Evolutionary conservation across 2,113 vertebrate genomes (phyloP), one percentile per base, ranked within the genome.

Genomic region (Seriola aureovittata): DNA sequence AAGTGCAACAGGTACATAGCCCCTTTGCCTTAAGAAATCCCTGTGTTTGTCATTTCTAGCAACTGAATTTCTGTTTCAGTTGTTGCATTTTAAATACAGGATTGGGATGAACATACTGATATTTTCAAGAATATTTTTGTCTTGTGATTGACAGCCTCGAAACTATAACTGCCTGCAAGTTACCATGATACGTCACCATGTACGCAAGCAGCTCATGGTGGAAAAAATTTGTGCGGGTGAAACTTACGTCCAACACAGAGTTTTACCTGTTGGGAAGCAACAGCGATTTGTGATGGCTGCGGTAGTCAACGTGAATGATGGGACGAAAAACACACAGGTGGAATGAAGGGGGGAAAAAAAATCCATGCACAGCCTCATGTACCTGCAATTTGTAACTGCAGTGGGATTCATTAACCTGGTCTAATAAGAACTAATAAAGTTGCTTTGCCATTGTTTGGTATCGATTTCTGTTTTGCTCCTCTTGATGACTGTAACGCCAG

Each of bases 401-500:
- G 76, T 57, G 73, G 78, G 60, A 85, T 82, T 91, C 72, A 90
- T 93, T 90, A 87, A 81, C 77, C 57, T 21, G 48, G 54, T 75
- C 80, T 85, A 87, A 88, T 85, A 84, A 83, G 65, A 86, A 75
- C 84, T 88, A 92, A 90, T 92, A 92, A 88, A 91, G 88, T 80
- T 60, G 63, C 67, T 80, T 57, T 44, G 46, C 78, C 73, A 52
- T 81, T 90, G 82, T 88, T 81, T 78, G 68, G 25, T 84, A 92
- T 93, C 0, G 88, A 91, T 92, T 80, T 78, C 59, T 68, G 69
- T 57, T 70, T 42, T 46, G 72, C 62, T 77, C 52, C 34, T 25
- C 57, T 73, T 52, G 65, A 77, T 59, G 74, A 75, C 70, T 63
- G 59, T 42, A 77, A 74, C 38, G 21, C 11, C 55, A 42, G 29